Percentiles rank a stretch among this genome's conserved stretches.
Conservation (phyloP, 2,888 invertebrate species). For the Leptopilina myrica region DNA sequence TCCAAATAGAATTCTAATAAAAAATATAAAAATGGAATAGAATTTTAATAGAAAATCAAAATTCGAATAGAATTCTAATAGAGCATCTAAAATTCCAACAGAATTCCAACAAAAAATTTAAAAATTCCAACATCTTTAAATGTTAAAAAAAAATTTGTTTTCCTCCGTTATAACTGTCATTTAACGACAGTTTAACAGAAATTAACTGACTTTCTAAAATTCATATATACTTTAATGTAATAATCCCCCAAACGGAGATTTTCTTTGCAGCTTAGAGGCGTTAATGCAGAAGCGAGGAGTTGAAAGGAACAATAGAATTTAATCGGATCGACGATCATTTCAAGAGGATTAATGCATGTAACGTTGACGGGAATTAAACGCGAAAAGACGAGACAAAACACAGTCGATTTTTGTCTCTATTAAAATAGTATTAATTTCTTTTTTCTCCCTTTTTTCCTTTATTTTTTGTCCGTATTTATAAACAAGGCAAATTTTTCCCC, state of each 20-base stretch:
- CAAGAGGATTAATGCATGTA: constrained; percentile 44
- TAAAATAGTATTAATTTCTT: constrained; percentile 34
- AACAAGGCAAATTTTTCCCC: background rate
- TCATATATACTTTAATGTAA: background rate
- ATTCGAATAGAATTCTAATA: too few species aligned
- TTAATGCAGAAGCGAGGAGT: background rate
- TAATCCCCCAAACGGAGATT: background rate
- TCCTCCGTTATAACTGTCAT: too few species aligned
- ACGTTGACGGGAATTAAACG: constrained; percentile 43
- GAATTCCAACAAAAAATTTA: too few species aligned
- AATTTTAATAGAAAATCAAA: too few species aligned
- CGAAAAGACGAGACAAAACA: constrained; percentile 44
- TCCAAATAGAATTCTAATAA: too few species aligned
- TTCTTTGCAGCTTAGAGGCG: constrained; percentile 20
- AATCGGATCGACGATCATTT: constrained; percentile 49
- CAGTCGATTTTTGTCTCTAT: constrained; percentile 46
- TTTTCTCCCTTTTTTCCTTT: background rate
- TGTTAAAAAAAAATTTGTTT: too few species aligned
- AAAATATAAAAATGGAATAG: too few species aligned
- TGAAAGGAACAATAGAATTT: constrained; percentile 18
- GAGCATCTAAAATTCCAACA: too few species aligned
- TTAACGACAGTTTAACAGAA: too few species aligned
- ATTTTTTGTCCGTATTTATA: constrained; percentile 5
- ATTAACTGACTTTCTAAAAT: background rate
- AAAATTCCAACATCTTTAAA: too few species aligned